Base-by-base conservation (phyloP, 2,888 invertebrate genomes). In the Caenorhabditis wallacei region DNA sequence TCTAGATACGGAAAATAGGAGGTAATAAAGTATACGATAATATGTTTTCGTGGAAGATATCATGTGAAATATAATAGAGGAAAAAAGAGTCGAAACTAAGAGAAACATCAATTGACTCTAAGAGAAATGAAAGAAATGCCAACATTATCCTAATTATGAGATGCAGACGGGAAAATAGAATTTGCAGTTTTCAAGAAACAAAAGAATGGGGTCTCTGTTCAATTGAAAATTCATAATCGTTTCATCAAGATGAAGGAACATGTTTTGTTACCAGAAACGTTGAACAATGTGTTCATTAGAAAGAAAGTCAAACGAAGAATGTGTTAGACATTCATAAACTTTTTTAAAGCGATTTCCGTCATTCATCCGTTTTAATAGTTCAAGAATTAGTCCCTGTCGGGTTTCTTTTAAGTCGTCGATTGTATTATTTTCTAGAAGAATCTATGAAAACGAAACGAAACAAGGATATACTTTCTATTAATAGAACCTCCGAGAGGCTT, bases 91-190 rank as follows among this genome's bases (percentile, higher is more conserved):
- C 26, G 24, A 26, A 54, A 54, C 56, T 7, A 43, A 7, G 46
- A 26, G 26, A 24, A 43, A 46, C 56, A 30, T 10, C 3, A 26
- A 56, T 26, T 20, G 26, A 24, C 20, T 37, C 40, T 40, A 20
- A 48, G 22, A 59, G 30, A 43, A 30, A 20, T 20, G 54, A 13
- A 24, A 53, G n/a, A 46, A 61, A 59, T 59, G 57, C 51, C 48
- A 51, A 26, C 46, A 70, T 59, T 70, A 70, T 70, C 30, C 71
- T 43, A 59, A 71, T 71, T 71, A 71, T 71, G 71, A 51, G 51
- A 51, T 37, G 37, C 22, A 69, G 56, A 18, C 7, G 22, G 22
- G 30, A 4, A 18, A 46, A n/a, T 30, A 24, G 43, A n/a, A n/a
- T n/a, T n/a, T n/a, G n/a, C 3, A 18, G 30, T 18, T 48, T 48